These are phyloP conservation scores for Palythoa grandiflora DNA, from an alignment of 92 coral and sea anemone genomes.

Conservation along the genomic window DNA sequence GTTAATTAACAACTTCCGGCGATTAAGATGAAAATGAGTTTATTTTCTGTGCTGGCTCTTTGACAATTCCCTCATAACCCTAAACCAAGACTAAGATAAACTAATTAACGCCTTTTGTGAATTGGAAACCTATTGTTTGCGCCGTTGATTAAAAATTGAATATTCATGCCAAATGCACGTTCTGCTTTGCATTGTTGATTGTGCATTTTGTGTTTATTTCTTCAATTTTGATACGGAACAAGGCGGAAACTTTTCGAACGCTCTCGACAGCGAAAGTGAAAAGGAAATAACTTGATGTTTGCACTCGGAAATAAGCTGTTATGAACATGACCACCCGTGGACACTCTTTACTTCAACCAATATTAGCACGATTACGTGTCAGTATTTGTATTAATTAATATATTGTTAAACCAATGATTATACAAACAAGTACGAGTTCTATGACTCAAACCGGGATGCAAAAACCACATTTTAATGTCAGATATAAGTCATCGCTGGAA, in stretches of 20 bases:
- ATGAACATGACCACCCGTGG: not conserved
- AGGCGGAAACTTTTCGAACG: not conserved
- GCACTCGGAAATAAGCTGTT: not conserved
- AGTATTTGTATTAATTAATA: not conserved
- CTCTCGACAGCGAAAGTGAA: not conserved
- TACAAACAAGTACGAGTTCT: not conserved
- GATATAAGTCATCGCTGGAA: not conserved
- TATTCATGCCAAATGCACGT: not conserved
- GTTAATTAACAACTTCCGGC: constrained; percentile 23
- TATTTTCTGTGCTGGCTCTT: not conserved
- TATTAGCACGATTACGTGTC: not conserved
- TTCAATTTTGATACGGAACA: not conserved
- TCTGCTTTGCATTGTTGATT: not conserved
- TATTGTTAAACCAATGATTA: not conserved
- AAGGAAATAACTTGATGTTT: not conserved
- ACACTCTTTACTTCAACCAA: not conserved
- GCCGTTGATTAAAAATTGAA: not conserved
- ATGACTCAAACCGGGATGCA: not conserved
- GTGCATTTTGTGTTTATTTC: not conserved
- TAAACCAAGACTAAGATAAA: not conserved
- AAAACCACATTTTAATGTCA: not conserved
- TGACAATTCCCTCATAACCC: not conserved
- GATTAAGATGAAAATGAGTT: not conserved
- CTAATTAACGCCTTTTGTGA: not conserved
- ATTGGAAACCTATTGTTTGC: not conserved